phyloP scores from a whole-genome alignment of 1,140 invertebrate genomes.

The Octopus sinensis region DNA sequence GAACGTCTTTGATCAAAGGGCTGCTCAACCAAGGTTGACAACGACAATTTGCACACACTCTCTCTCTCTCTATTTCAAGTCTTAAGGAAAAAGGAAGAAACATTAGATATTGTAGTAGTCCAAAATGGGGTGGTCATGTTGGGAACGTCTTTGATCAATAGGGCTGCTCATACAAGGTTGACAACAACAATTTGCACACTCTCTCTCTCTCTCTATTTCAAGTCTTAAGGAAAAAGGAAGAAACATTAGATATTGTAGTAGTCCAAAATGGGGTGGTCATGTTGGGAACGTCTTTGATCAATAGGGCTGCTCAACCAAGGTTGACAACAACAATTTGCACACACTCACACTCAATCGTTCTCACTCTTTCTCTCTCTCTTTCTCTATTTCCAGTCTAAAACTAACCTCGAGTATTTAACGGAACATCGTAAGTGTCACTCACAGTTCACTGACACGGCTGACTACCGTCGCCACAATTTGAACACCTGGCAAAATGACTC shows the following conservation, averaged over 20 bases:
- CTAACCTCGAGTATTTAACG: constrained; percentile 41
- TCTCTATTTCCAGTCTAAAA: constrained; percentile 33
- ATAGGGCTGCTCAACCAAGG: neutral
- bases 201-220: neutral
- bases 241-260: neutral
- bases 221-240: neutral
- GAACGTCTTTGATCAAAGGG: neutral
- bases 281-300: neutral
- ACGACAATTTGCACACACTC: neutral
- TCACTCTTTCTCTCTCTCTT: neutral
- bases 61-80: neutral
- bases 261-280: neutral
- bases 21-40: neutral
- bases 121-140: neutral
- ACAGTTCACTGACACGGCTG: constrained; percentile 55
- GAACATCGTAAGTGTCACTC: constrained; percentile 53
- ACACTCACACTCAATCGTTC: neutral
- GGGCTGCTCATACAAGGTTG: neutral
- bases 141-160: neutral
- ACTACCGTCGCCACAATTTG: constrained; percentile 45
- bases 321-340: neutral
- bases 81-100: neutral
- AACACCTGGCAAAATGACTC: constrained; percentile 57
- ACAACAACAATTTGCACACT: neutral
- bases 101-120: neutral